Base-by-base conservation (phyloP, 2,113 vertebrate species). In the Otus sunia region DNA sequence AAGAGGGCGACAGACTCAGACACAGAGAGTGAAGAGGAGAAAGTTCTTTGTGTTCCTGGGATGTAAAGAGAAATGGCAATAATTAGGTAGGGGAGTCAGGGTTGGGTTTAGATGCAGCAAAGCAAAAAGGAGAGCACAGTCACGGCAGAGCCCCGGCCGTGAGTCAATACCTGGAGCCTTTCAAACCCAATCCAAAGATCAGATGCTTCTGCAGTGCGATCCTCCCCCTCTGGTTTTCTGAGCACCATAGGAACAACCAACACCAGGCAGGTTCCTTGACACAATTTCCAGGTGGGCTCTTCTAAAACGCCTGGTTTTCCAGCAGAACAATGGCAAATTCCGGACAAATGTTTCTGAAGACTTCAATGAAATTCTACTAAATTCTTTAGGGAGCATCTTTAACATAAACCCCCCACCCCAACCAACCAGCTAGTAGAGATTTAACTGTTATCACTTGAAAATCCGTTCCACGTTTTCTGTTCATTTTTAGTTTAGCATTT, bases 321-420 rank as follows among this genome's bases (percentile, higher is more conserved):
- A 64, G 11, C 25, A 87, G 69, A 71, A 91, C 37, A 16, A 12
- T 9, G 23, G 11, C 10, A 60, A 77, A 58, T 49, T 69, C 69
- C 30, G 81, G 39, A 73, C 49, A 63, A 90, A 39, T 2, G 17
- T n/a, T 83, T 79, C 76, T 84, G 53, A 64, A 76, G n/a, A 60
- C 6, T 62, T 45, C 45, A 9, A 14, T 53, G 59, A 36, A 71
- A 66, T 71, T 53, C 45, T 22, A 5, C 17, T n/a, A 12, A 53
- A 77, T 21, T 60, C 32, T 53, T 45, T 6, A 23, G 11, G 16
- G 2, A 29, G 0, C 0, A 80, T 32, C 18, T 43, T 80, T 8
- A 2, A 32, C 39, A 43, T 43, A 27, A 27, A 60, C n/a, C n/a
- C n/a, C n/a, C n/a, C n/a, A 55, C 9, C 3, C 15, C 13, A 60